These are phyloP conservation scores for Campaea margaritaria DNA, from an alignment of 2,888 invertebrate genomes.

Conservation along the genomic window DNA sequence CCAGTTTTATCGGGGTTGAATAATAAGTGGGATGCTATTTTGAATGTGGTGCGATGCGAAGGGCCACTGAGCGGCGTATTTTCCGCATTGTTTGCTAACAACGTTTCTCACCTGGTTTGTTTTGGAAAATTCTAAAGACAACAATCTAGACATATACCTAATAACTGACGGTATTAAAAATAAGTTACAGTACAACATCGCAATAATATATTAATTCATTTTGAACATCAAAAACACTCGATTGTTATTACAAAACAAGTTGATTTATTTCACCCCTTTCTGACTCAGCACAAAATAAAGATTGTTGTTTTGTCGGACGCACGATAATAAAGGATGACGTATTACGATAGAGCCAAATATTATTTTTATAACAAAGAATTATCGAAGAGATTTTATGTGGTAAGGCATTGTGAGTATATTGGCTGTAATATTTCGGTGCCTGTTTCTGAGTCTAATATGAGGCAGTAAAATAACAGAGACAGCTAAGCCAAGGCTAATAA, in stretches of 20 bases:
- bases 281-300: conserved; percentile 58
- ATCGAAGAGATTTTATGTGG: conserved; percentile 28
- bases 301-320: conserved; percentile 41
- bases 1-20: not conserved
- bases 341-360: conserved; percentile 31
- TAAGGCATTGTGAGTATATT: conserved; percentile 21
- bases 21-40: not conserved
- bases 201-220: conserved; percentile 13
- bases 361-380: conserved; percentile 34
- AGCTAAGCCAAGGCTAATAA: conserved; percentile 6
- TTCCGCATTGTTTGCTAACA: too few relatives aligned
- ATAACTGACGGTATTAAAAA: not conserved
- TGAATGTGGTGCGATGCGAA: not conserved
- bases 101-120: too few relatives aligned
- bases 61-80: not conserved
- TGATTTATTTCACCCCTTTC: conserved; percentile 45
- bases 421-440: conserved; percentile 10
- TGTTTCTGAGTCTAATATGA: conserved; percentile 7
- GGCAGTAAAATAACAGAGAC: conserved; percentile 14
- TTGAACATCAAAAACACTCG: conserved; percentile 23
- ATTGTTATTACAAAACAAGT: conserved; percentile 30
- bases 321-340: conserved; percentile 43
- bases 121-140: too few relatives aligned
- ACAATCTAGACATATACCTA: too few relatives aligned
- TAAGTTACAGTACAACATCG: not conserved